Evolutionary conservation across 37 sponge, comb jelly and placozoan genomes (phyloP).

Genomic region (Spongilla lacustris): DNA sequence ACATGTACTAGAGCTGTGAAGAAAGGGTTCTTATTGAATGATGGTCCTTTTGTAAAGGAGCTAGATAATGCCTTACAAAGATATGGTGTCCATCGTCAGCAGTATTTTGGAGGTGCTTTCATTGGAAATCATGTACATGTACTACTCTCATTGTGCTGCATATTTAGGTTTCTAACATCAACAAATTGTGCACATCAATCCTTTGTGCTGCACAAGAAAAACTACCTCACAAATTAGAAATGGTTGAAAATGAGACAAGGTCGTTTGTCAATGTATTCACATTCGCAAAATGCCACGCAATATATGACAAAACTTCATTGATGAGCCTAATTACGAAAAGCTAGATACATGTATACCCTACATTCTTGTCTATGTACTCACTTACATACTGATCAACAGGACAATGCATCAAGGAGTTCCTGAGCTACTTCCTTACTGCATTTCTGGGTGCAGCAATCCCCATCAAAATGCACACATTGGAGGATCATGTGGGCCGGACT

Average conservation of each 20-base stretch:
- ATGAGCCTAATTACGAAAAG: neutral
- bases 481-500: constrained; percentile 25
- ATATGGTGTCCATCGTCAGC: neutral
- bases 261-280: neutral
- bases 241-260: neutral
- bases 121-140: neutral
- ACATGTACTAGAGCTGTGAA: neutral
- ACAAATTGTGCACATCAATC: constrained; percentile 1
- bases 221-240: neutral
- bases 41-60: neutral
- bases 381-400: neutral
- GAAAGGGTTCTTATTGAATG: neutral
- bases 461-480: constrained; percentile 48
- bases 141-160: neutral
- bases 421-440: constrained; percentile 4
- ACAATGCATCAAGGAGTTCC: neutral
- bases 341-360: constrained; percentile 14
- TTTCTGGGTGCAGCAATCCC: constrained; percentile 18
- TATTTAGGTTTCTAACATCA: neutral
- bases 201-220: neutral
- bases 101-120: neutral
- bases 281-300: constrained; percentile 30
- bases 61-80: neutral
- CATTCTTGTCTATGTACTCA: neutral
- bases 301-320: neutral